Evolutionary conservation across 2,113 vertebrate species (phyloP), one percentile per base, ranked within the genome.

Genomic region (Tachysurus fulvidraco): DNA sequence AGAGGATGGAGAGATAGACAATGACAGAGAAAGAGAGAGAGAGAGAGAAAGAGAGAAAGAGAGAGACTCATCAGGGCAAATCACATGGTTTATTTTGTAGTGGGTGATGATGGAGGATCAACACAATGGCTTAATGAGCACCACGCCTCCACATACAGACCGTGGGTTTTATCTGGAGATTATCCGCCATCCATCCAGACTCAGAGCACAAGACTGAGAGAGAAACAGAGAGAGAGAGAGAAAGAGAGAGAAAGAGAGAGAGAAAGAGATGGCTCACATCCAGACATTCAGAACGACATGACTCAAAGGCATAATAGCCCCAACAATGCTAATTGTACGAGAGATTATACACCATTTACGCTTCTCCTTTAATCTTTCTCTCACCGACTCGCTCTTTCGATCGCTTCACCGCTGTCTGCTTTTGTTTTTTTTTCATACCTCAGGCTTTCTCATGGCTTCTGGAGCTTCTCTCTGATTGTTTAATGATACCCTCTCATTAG

Each of bases 131-230:
- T 85, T 86, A 79, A 84, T 83, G 79, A 65, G 36, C 85, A 83
- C 85, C 88, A 88, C 88, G 80, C 89, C 88, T 77, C 78, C 85
- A 74, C 67, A 41, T 84, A 83, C 88, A 91, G 91, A 89, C 91
- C 50, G 87, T 87, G 87, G 88, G 91, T 71, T 88, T 85, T 84
- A 89, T 85, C 83, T 59, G 59, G 55, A 71, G 93, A 88, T 93
- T 92, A 94, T 92, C 92, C 91, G 89, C 89, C 91, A 85, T 85
- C 86, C 90, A 89, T 76, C 86, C 87, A 87, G 90, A 89, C 91
- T 89, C 90, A 91, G 83, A 86, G 28, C 54, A 36, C 5, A 21
- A 83, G 73, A 79, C 46, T 0, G 73, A 52, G 67, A 21, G n/a
- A n/a, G 60, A 81, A 1, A 46, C 11, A 84, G 69, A 50, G 36